Percentiles rank a stretch among this genome's conserved stretches.
Evolutionary conservation across 2,888 invertebrate species (phyloP).

Genomic region (Trisateles emortualis): DNA sequence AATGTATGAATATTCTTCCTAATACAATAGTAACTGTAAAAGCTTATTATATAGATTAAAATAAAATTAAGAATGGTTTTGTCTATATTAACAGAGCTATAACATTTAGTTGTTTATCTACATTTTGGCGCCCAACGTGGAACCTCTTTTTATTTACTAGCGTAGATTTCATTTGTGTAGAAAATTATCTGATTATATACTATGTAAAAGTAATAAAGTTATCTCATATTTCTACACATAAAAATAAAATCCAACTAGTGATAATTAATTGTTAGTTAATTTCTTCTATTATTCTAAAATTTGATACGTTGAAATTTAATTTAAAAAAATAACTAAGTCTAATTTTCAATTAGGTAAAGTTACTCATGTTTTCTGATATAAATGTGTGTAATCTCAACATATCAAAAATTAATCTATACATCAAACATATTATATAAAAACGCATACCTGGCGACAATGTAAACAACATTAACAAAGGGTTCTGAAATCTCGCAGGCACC

Average conservation of each 20-base stretch:
- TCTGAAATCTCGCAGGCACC: slow-evolving; percentile 85
- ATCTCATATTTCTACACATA: slow-evolving; percentile 10
- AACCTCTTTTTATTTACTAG: slow-evolving; percentile 7
- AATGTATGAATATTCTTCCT: neutral
- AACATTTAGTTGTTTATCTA: slow-evolving; percentile 38
- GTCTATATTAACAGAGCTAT: slow-evolving; percentile 41
- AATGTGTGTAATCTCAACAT: slow-evolving; percentile 49
- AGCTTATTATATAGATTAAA: slow-evolving; percentile 24
- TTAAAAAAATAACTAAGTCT: neutral
- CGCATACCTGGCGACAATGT: slow-evolving; percentile 87
- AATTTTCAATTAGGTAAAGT: too few relatives aligned
- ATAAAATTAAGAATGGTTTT: slow-evolving; percentile 20
- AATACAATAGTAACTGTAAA: slow-evolving; percentile 26
- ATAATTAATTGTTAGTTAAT: slow-evolving; percentile 11
- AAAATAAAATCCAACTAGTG: slow-evolving; percentile 23
- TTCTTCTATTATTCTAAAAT: slow-evolving; percentile 34
- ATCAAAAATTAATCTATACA: slow-evolving; percentile 57
- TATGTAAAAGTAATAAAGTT: neutral
- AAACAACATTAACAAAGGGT: slow-evolving; percentile 86
- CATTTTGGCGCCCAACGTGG: slow-evolving; percentile 31
- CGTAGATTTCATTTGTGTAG: slow-evolving; percentile 13
- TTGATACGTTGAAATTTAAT: slow-evolving; percentile 49
- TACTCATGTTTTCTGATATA: neutral
- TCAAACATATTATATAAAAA: slow-evolving; percentile 76
- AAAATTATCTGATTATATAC: neutral